phyloP scores from a whole-genome alignment of 2,888 invertebrate genomes.

The Stenolophus ochropezus region DNA sequence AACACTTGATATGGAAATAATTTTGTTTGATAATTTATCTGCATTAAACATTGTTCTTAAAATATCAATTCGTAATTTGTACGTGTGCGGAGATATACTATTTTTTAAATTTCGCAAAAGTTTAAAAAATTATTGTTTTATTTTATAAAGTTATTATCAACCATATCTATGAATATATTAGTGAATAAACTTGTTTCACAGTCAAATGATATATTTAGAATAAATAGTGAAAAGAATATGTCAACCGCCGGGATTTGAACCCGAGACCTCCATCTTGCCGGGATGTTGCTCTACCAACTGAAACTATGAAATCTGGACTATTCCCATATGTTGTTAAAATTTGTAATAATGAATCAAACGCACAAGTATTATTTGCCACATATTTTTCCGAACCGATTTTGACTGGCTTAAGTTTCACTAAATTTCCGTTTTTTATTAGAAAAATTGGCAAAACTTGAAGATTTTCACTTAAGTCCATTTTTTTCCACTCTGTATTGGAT shows the following conservation, averaged over 20 bases:
- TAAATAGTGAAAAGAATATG: too few species aligned
- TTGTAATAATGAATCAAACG: slow-evolving; percentile 47
- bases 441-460: slow-evolving; percentile 41
- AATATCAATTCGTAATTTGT: background rate
- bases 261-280: too few species aligned
- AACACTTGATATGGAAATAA: background rate
- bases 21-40: slow-evolving; percentile 12
- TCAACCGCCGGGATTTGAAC: too few species aligned
- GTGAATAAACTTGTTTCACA: too few species aligned
- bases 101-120: slow-evolving; percentile 10
- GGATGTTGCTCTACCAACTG: too few species aligned
- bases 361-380: slow-evolving; percentile 42
- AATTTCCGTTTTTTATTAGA: slow-evolving; percentile 52
- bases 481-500: slow-evolving; percentile 50
- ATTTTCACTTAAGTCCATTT: slow-evolving; percentile 46
- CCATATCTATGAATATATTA: slow-evolving; percentile 13
- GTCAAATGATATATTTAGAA: too few species aligned
- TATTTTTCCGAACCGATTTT: slow-evolving; percentile 16
- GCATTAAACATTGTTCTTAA: background rate
- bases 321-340: slow-evolving; percentile 49
- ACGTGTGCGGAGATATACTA: background rate
- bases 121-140: background rate
- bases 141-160: slow-evolving; percentile 3
- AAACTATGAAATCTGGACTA: slow-evolving; percentile 29
- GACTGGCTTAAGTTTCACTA: slow-evolving; percentile 47